Evolutionary conservation across 2,888 invertebrate species (phyloP), one percentile per base, ranked within the genome.

Genomic region (Cheilosia grossa): DNA sequence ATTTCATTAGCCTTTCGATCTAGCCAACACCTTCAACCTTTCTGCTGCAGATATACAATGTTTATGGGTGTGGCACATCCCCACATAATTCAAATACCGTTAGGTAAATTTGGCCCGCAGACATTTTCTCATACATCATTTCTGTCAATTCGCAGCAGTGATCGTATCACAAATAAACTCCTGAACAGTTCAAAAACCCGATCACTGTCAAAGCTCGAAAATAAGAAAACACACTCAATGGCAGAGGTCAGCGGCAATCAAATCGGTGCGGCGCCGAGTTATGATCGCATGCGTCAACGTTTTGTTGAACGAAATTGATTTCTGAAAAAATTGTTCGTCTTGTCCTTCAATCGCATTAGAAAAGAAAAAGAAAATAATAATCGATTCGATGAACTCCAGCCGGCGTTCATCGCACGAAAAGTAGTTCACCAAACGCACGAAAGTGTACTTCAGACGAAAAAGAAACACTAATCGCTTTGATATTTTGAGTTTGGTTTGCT

Each of bases 371-470:
- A 13, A 37, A 37, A 37, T 37, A 37, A 37, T 37, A 37, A 37
- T 37, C 37, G 37, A 37, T 13, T 13, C 37, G 37, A 37, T 37
- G 54, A 69, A 58, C 9, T 69, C 30, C 47, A 37, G 33, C 58
- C 58, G 37, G 47, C 33, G 69, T 58, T 37, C 47, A 51, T 59
- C 33, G 42, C 24, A 10, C 19, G n/a, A 30, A 70, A 49, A 51
- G 9, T 21, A 61, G 81, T 81, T 81, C 69, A 81, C 75, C 56
- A 75, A 75, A 81, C 81, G 75, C 61, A 80, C 66, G 40, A 67
- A 47, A 47, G 40, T 53, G 27, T 40, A 54, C 37, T 59, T 72
- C 21, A 42, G 51, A 21, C 24, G 27, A 4, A 17, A 21, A 9
- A 19, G 40, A 40, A 15, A 37, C 13, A 37, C 37, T 13, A 27